A percentile compares a stretch with the other conserved stretches of the same genome.
phyloP scores from a whole-genome alignment of 2,888 invertebrate genomes.

The Monoplex corrugatus region DNA sequence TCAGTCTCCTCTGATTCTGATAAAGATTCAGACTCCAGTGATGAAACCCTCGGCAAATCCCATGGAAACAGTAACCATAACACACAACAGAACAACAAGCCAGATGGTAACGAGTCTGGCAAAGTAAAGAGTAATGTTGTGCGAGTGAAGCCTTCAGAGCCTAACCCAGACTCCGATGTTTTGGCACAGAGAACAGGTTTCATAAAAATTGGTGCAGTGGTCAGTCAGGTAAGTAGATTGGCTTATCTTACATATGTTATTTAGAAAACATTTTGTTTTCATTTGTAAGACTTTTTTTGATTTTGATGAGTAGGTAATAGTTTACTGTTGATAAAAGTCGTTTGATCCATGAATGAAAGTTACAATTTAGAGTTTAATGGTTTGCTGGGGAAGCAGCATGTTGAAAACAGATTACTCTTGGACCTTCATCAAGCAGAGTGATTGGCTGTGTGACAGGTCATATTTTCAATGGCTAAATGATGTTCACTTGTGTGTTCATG shows the following conservation, averaged over 20 bases:
- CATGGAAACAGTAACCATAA: not conserved
- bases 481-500: too few relatives aligned
- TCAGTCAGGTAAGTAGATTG: slow-evolving; percentile 26
- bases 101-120: not conserved
- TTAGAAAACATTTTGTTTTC: not conserved
- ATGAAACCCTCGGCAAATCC: slow-evolving; percentile 60
- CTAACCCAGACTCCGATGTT: slow-evolving; percentile 26
- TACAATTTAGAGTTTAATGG: too few relatives aligned
- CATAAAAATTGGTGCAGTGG: slow-evolving; percentile 40
- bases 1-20: slow-evolving; percentile 46
- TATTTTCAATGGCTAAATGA: too few relatives aligned
- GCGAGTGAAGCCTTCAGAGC: slow-evolving; percentile 7
- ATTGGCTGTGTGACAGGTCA: too few relatives aligned
- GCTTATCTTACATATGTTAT: not conserved
- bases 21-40: slow-evolving; percentile 55
- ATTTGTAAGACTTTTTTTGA: too few relatives aligned
- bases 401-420: too few relatives aligned
- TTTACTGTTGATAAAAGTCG: too few relatives aligned
- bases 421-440: too few relatives aligned
- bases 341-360: too few relatives aligned
- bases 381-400: too few relatives aligned
- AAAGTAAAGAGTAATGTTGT: slow-evolving; percentile 10
- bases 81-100: not conserved
- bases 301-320: too few relatives aligned
- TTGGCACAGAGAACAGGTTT: slow-evolving; percentile 41